These are phyloP conservation scores for Coturnix japonica DNA, from an alignment of 2,113 vertebrate genomes.

Conservation along the genomic window DNA sequence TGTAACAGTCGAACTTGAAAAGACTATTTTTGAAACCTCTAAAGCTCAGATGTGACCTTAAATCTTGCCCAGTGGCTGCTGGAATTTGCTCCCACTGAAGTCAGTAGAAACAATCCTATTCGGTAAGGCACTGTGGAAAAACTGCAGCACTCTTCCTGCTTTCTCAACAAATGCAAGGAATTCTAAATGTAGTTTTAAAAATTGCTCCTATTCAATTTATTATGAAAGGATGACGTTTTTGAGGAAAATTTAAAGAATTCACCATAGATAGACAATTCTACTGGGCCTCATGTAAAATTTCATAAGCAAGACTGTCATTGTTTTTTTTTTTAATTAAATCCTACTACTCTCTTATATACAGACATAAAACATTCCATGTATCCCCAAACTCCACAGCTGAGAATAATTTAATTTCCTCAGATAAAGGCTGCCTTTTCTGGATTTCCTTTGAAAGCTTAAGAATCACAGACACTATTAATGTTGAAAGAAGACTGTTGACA, in stretches of 20 bases:
- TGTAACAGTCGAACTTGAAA: not conserved
- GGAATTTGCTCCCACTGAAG: not conserved
- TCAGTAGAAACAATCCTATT: not conserved
- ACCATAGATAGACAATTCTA: not conserved
- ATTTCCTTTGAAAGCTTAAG: conserved; percentile 9
- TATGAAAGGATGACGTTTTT: not conserved
- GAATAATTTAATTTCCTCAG: conserved; percentile 22
- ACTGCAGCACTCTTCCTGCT: not conserved
- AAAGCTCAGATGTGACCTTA: not conserved
- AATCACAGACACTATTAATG: not conserved
- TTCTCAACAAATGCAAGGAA: not conserved
- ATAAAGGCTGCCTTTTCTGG: not conserved
- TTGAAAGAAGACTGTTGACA: not conserved
- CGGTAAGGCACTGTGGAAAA: not conserved
- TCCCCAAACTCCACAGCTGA: not conserved
- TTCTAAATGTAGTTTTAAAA: not conserved
- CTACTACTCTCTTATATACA: not conserved
- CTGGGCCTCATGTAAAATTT: not conserved
- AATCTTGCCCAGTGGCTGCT: not conserved
- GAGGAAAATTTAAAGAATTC: not conserved
- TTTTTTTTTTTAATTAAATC: conserved; percentile 36
- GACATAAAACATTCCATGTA: not conserved
- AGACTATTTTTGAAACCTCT: not conserved
- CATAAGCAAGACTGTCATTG: not conserved
- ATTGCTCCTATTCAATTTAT: not conserved